phyloP scores from a whole-genome alignment of 1,140 invertebrate species.

The Phthorimaea operculella region DNA sequence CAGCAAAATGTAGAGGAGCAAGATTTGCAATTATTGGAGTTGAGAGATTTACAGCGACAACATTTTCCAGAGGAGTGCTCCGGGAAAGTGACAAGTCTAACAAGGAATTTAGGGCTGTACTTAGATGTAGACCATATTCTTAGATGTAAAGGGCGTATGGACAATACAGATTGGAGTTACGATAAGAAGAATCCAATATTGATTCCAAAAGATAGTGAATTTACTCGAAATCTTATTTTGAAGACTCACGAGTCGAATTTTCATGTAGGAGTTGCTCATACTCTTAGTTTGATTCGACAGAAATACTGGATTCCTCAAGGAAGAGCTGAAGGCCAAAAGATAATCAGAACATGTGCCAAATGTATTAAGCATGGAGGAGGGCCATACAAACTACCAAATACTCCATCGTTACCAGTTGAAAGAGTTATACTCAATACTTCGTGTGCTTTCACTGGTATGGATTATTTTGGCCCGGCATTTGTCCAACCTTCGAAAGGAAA shows the following conservation, averaged over 20 bases:
- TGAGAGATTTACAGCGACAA: too few relatives aligned
- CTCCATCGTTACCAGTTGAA: slow-evolving; percentile 5
- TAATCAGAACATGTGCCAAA: background rate
- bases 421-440: slow-evolving; percentile 7
- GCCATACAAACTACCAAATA: slow-evolving; percentile 9
- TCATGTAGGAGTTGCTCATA: slow-evolving; percentile 9
- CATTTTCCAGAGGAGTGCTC: too few relatives aligned
- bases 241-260: slow-evolving; percentile 8
- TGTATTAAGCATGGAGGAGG: slow-evolving; percentile 10
- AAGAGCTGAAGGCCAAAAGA: slow-evolving; percentile 4
- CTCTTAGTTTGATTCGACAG: slow-evolving; percentile 7
- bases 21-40: too few relatives aligned
- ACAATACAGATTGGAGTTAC: background rate
- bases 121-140: slow-evolving; percentile 4
- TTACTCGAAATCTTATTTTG: slow-evolving; percentile 3
- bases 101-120: slow-evolving; percentile 2
- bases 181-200: slow-evolving; percentile 11
- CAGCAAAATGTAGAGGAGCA: too few relatives aligned
- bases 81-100: slow-evolving; percentile 3
- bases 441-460: slow-evolving; percentile 8
- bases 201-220: slow-evolving; percentile 3
- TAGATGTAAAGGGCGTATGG: slow-evolving; percentile 7
- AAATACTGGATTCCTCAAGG: slow-evolving; percentile 15
- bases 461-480: slow-evolving; percentile 11
- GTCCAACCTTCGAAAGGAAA: background rate